Base-by-base conservation (phyloP, 2,113 vertebrate species). In the Numida meleagris region DNA sequence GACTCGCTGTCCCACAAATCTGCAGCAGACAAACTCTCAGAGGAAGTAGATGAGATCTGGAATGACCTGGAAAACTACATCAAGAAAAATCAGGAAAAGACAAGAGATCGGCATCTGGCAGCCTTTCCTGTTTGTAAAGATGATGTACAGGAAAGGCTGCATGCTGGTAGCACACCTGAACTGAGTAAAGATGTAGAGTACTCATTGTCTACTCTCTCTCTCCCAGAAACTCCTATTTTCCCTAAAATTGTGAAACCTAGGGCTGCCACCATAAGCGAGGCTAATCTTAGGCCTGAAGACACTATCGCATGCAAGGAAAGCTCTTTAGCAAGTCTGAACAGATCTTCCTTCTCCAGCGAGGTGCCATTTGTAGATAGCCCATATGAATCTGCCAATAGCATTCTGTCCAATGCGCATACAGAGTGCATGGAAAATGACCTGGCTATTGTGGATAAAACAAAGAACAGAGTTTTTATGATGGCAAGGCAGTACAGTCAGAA, bases 41-140 rank as follows among this genome's bases (percentile, higher is more conserved):
- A 99, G 94, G 98, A 98, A 90, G 99, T 99, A 5, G 99, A 99
- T 10, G 99, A 99, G 95, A 99, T 99, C 96, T 99, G 99, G 99
- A 99, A 99, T 9, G 99, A 99, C 87, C 96, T 99, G 79, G 99
- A 99, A 96, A 99, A 99, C 94, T 99, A 99, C 96, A 99, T 99
- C 95, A 99, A 99, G 96, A 98, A 98, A 94, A 99, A 99, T 16
- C 99, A 99, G 92, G 98, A 98, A 88, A 99, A 99, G 96, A 98
- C 99, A 68, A 98, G 98, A 27, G 99, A 99, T 59, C 96, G 98
- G 17, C 98, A 98, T 51, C 98, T 99, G 4, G 99, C 99, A 5
- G 99, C 99, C 1, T 99, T 99, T 93, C 99, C 99, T 1, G 99
- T 99, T 14, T 98, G 95, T 88, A 97, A 97, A 76, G 98, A 98